Conservation (phyloP, 2,113 vertebrate species). For the Elachura formosa region DNA sequence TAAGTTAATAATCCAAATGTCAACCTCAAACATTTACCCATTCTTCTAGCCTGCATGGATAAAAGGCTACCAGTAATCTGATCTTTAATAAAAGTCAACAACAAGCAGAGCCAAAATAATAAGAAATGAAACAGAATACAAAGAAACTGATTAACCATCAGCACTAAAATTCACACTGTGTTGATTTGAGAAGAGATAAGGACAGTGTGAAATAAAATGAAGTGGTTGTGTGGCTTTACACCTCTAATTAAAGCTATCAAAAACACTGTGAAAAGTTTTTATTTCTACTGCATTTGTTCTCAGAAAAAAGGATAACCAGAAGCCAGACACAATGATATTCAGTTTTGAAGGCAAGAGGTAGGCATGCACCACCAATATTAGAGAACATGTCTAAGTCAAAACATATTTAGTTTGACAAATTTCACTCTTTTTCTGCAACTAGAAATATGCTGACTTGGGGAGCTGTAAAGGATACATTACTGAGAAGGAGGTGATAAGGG, state of each 20-base stretch:
- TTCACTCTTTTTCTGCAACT: background rate
- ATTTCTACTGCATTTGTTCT: background rate
- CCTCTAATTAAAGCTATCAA: background rate
- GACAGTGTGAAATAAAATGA: background rate
- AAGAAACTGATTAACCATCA: background rate
- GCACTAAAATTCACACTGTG: background rate
- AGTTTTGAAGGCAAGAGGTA: background rate
- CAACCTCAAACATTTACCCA: background rate
- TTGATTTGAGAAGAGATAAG: background rate
- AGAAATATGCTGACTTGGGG: background rate
- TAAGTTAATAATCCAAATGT: background rate
- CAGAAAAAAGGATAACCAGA: background rate
- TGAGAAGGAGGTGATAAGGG: background rate
- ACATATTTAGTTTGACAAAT: background rate
- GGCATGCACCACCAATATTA: background rate
- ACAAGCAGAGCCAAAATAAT: background rate
- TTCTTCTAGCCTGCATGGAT: background rate
- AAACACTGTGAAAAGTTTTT: background rate
- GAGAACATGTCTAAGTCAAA: background rate
- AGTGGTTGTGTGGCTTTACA: background rate
- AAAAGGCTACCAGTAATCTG: background rate
- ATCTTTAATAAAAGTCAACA: background rate
- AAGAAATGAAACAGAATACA: background rate
- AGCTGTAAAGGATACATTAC: background rate
- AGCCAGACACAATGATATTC: background rate